Percentiles rank a stretch among this genome's conserved stretches.
Evolutionary conservation across 2,888 invertebrate species (phyloP).

Genomic region (Seladonia tumulorum): DNA sequence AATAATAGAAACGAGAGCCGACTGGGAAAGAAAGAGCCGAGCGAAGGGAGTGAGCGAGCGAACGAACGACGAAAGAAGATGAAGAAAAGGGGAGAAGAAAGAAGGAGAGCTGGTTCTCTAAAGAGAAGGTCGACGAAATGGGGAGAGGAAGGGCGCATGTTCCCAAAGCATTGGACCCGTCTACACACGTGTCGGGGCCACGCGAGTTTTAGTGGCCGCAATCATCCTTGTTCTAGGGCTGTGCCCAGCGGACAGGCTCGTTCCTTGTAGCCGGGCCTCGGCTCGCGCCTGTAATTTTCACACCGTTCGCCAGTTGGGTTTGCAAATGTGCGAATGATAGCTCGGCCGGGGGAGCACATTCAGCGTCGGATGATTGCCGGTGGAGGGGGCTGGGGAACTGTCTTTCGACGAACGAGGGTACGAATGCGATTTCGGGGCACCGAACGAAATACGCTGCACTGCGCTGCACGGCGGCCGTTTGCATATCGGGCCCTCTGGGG

Average conservation of each 20-base stretch:
- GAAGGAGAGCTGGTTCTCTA: background rate
- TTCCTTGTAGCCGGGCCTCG: conserved; percentile 24
- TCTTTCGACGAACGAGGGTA: conserved; percentile 62
- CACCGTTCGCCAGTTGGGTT: conserved; percentile 79
- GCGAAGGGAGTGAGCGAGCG: background rate
- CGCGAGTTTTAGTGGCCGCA: conserved; percentile 73
- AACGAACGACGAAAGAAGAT: background rate
- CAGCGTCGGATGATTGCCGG: conserved; percentile 6
- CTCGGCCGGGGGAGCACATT: conserved; percentile 42
- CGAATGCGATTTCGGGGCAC: conserved; percentile 47
- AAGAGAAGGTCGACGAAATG: background rate
- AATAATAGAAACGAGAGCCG: background rate
- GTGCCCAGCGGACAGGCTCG: conserved; percentile 66
- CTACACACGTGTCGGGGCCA: conserved; percentile 43
- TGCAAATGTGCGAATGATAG: conserved; percentile 82
- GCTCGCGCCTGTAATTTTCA: conserved; percentile 81
- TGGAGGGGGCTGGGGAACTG: conserved; percentile 47
- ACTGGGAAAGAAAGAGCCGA: background rate
- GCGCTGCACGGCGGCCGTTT: conserved; percentile 27
- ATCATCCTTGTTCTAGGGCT: conserved; percentile 70
- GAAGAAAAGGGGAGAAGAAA: background rate
- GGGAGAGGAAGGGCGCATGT: background rate
- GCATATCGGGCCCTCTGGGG: conserved; percentile 60
- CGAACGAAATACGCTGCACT: conserved; percentile 14
- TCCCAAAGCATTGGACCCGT: conserved; percentile 11